Percentiles rank a stretch among this genome's conserved stretches.
These are phyloP conservation scores for Apamea crenata DNA, from an alignment of 2,888 invertebrate genomes.

Conservation along the genomic window DNA sequence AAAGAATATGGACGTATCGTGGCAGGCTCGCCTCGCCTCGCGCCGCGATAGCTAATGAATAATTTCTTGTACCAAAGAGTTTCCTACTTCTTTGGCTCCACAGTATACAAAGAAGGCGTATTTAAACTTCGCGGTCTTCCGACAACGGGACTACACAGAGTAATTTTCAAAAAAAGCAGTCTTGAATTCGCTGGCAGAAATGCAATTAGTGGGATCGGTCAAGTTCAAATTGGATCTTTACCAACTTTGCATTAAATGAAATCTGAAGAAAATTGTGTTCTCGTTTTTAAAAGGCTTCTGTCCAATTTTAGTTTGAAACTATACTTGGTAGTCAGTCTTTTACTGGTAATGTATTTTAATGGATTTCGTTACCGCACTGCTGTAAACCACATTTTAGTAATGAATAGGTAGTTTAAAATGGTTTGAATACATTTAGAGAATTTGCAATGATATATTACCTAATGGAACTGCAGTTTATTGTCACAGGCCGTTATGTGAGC, in stretches of 20 bases:
- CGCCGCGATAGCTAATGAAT: conserved; percentile 75
- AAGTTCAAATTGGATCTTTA: conserved; percentile 66
- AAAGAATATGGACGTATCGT: conserved; percentile 56
- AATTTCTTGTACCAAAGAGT: conserved; percentile 78
- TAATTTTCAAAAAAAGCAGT: conserved; percentile 55
- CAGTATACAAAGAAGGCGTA: conserved; percentile 66
- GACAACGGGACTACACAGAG: conserved; percentile 31
- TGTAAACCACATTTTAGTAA: conserved; percentile 41
- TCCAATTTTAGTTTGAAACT: conserved; percentile 34
- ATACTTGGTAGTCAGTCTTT: conserved; percentile 29
- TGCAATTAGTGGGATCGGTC: conserved; percentile 64
- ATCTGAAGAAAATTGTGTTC: conserved; percentile 55
- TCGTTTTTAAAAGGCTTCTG: conserved; percentile 22
- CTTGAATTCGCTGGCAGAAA: conserved; percentile 53
- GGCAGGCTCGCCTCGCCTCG: conserved; percentile 54
- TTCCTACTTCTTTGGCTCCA: conserved; percentile 75
- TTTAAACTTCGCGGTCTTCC: conserved; percentile 67
- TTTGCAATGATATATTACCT: conserved; percentile 1
- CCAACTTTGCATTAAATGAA: conserved; percentile 56
- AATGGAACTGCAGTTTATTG: conserved; percentile 23
- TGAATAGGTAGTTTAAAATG: conserved; percentile 46
- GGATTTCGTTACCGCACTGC: conserved; percentile 38
- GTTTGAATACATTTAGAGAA: conserved; percentile 26
- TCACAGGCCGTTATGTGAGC: background rate
- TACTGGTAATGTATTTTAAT: conserved; percentile 40